Evolutionary conservation across 2,888 invertebrate species (phyloP).

Genomic region (Lobophora halterata): DNA sequence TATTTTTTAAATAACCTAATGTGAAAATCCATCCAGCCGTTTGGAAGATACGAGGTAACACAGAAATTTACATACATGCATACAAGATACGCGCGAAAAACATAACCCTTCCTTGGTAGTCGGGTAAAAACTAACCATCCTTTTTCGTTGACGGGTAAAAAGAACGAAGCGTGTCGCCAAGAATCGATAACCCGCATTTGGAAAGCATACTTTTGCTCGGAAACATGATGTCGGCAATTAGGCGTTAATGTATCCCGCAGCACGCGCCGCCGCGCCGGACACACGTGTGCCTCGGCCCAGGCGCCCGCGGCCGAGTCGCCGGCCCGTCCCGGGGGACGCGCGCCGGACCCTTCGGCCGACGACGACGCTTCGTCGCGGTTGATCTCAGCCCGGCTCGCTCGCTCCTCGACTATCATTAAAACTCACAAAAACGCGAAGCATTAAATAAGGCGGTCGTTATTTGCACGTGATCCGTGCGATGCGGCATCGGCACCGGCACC

Average conservation of each 20-base stretch:
- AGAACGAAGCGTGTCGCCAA: not conserved
- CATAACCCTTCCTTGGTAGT: too few species aligned
- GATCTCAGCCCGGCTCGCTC: conserved; percentile 2
- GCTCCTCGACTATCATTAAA: too few species aligned
- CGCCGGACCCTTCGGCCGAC: too few species aligned
- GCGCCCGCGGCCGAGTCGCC: not conserved
- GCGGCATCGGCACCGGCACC: conserved; percentile 47
- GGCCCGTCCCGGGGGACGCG: too few species aligned
- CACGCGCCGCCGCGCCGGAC: not conserved
- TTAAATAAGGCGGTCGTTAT: conserved; percentile 33
- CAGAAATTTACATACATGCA: too few species aligned
- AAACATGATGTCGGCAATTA: conserved; percentile 1
- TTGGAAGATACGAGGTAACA: too few species aligned
- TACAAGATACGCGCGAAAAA: conserved; percentile 10
- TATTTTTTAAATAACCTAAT: too few species aligned
- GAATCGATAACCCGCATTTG: conserved; percentile 4
- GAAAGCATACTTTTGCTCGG: not conserved
- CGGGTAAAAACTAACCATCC: too few species aligned
- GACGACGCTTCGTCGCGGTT: conserved; percentile 2
- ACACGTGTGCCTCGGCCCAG: not conserved
- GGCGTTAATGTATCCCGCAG: conserved; percentile 3
- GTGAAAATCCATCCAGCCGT: too few species aligned
- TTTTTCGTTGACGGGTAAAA: too few species aligned
- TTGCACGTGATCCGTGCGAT: conserved; percentile 43
- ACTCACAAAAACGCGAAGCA: too few species aligned